phyloP scores from a whole-genome alignment of 2,113 vertebrate genomes.

The Ochotona princeps region DNA sequence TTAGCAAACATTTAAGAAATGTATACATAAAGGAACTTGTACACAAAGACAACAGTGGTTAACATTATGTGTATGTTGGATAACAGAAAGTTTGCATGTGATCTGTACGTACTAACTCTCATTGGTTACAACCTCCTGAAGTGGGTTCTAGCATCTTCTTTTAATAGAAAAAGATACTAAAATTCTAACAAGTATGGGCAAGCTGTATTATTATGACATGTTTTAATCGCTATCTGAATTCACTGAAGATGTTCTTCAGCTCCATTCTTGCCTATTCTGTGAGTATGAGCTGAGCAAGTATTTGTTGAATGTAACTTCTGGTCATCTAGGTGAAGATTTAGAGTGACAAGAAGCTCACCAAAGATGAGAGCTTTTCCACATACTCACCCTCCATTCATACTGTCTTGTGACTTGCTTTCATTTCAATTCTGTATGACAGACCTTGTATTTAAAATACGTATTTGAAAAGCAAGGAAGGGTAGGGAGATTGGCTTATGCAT shows the following conservation, averaged over 20 bases:
- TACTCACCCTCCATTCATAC: background rate
- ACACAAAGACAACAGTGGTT: background rate
- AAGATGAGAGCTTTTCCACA: background rate
- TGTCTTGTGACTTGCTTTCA: background rate
- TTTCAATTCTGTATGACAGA: background rate
- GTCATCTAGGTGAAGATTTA: background rate
- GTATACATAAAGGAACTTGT: background rate
- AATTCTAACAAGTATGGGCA: background rate
- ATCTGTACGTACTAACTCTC: background rate
- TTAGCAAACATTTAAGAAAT: background rate
- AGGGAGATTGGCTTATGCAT: too few relatives aligned
- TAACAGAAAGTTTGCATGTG: background rate
- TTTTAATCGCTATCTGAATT: background rate
- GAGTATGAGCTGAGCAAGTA: background rate
- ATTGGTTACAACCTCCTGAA: background rate
- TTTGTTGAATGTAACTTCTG: background rate
- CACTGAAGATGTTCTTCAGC: background rate
- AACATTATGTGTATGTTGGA: background rate
- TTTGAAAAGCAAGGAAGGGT: too few relatives aligned
- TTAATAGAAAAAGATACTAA: background rate
- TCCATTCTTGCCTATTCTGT: background rate
- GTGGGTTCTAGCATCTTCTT: background rate
- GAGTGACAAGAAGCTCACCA: background rate
- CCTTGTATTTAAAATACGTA: background rate
- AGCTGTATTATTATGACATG: background rate